A percentile compares a stretch with the other conserved stretches of the same genome.
Conservation (phyloP, 2,113 vertebrate genomes). For the Clarias macrocephalus region DNA sequence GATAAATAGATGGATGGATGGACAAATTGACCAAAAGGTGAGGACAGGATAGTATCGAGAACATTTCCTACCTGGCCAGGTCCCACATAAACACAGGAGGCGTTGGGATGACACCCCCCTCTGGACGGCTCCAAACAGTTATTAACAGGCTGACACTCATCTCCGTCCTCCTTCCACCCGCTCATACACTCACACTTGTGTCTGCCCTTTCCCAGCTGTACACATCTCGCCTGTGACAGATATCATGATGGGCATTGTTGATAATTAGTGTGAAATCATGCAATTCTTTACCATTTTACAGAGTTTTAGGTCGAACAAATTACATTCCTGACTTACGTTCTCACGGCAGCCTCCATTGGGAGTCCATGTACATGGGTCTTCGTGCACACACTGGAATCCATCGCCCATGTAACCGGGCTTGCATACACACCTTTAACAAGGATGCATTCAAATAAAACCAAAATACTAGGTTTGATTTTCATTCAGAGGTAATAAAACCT, state of each 20-base stretch:
- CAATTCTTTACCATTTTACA: background rate
- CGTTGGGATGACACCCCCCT: slow-evolving; percentile 80
- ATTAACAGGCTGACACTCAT: slow-evolving; percentile 85
- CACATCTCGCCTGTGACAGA: slow-evolving; percentile 79
- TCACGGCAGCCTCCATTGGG: slow-evolving; percentile 72
- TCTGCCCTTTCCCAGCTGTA: slow-evolving; percentile 67
- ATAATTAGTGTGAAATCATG: background rate
- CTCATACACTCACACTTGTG: slow-evolving; percentile 79
- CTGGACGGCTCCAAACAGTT: slow-evolving; percentile 73
- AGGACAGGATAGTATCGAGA: too few species aligned
- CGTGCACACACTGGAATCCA: slow-evolving; percentile 78
- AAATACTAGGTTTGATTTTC: background rate
- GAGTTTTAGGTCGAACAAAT: background rate
- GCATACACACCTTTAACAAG: slow-evolving; percentile 81
- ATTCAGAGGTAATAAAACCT: background rate
- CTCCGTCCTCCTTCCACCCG: slow-evolving; percentile 83
- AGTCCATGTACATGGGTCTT: slow-evolving; percentile 75
- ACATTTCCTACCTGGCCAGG: slow-evolving; percentile 83
- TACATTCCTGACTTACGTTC: slow-evolving; percentile 75
- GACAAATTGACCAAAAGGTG: background rate
- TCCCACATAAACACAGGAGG: slow-evolving; percentile 83
- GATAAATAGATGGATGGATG: too few species aligned
- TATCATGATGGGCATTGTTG: background rate
- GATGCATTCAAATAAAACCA: background rate
- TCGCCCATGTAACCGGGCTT: slow-evolving; percentile 85